Base-by-base conservation (phyloP, 1,140 invertebrate genomes). In the Eupristina koningsbergeri region DNA sequence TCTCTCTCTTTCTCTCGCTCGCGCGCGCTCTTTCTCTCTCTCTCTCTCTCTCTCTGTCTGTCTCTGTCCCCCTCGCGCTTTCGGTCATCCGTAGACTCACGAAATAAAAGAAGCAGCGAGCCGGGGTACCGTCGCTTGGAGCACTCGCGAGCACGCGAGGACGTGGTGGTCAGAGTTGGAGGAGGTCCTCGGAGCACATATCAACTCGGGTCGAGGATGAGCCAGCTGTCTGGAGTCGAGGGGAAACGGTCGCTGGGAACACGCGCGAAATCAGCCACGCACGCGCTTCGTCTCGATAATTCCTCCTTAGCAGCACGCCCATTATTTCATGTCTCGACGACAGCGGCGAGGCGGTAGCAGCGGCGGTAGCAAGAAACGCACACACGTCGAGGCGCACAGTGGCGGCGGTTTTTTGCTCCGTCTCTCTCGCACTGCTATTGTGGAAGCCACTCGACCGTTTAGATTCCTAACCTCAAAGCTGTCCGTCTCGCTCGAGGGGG, bases 391-490 rank as follows among this genome's bases (percentile, higher is more conserved):
- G 34, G 5, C 34, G 22, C 75, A 39, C 26, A 39, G 75, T 45
- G 61, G 77, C 58, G 77, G 61, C 77, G 78, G 39, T 53, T 34
- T 36, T 22, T 77, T 39, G 45, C 63, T 53, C 47, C 34, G 15
- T 64, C 50, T 45, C n/a, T 45, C n/a, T 61, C 53, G 39, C 34
- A 15, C 31, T 45, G n/a, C n/a, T 47, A 76, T 73, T 50, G 53
- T 53, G 29, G 64, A 71, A 84, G 53, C 50, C 82, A 74, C 50
- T 80, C 82, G 76, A 80, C 82, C 82, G 82, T 84, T 84, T 67
- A 84, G 69, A 79, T 79, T 79, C 22, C 76, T 84, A 84, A 84
- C 82, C 82, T 84, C 64, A 74, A 84, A 79, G 11, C 58, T 31
- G 71, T 47, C 63, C n/a, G 11, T 69, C 15, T 17, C 29, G 8